A percentile compares a stretch with the other conserved stretches of the same genome.
Evolutionary conservation across 2,888 invertebrate species (phyloP).

Genomic region (Cabera pusaria): DNA sequence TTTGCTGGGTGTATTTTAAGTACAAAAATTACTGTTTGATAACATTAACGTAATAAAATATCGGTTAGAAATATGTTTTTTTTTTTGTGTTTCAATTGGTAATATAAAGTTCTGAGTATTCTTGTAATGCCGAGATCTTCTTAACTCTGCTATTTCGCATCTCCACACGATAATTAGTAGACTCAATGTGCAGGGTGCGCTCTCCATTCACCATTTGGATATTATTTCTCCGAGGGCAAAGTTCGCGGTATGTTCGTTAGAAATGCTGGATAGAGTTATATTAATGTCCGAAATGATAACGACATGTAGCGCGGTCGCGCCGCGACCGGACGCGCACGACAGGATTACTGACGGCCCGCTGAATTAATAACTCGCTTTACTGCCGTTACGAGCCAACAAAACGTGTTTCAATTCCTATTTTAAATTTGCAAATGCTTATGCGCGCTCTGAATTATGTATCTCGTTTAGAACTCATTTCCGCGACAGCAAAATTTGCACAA

Average conservation of each 20-base stretch:
- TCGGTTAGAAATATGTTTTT: too few relatives aligned
- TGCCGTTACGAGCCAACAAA: constrained; percentile 45
- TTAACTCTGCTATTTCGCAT: too few relatives aligned
- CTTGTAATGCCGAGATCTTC: too few relatives aligned
- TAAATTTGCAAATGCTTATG: constrained; percentile 51
- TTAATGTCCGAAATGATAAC: constrained; percentile 72
- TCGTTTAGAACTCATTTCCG: constrained; percentile 34
- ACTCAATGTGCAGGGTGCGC: constrained; percentile 54
- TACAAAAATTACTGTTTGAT: too few relatives aligned
- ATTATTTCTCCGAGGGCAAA: constrained; percentile 56
- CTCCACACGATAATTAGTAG: constrained; percentile 50
- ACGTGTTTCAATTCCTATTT: constrained; percentile 56
- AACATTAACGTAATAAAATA: too few relatives aligned
- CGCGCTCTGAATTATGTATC: constrained; percentile 44
- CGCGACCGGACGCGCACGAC: constrained; percentile 37
- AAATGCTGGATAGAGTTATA: constrained; percentile 63
- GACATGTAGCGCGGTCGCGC: constrained; percentile 53
- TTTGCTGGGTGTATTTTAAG: too few relatives aligned
- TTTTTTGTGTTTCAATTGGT: too few relatives aligned
- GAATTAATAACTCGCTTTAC: constrained; percentile 65
- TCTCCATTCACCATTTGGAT: constrained; percentile 53
- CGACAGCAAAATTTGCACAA: constrained; percentile 26
- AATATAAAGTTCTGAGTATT: too few relatives aligned
- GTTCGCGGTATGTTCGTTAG: constrained; percentile 57
- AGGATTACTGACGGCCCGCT: constrained; percentile 60